Conservation (phyloP, 2,113 vertebrate genomes). For the Micromys minutus region DNA sequence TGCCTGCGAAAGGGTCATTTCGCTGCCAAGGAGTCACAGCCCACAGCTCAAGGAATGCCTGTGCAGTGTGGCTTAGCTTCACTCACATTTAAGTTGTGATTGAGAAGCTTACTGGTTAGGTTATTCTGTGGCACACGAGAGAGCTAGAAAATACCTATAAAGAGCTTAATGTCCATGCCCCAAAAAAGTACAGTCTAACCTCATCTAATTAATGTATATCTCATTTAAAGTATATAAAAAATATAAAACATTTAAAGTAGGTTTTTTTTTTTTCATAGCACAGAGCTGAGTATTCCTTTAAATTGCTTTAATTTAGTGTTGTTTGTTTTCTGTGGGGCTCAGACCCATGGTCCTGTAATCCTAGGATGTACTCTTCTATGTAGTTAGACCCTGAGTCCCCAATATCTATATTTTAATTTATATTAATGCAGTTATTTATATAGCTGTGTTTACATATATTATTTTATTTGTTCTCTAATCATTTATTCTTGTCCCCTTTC, state of each 20-base stretch:
- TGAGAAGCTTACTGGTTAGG: conserved; percentile 14
- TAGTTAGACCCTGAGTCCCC: neutral
- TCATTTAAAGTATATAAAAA: conserved; percentile 55
- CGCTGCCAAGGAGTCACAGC: neutral
- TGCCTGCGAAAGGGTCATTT: neutral
- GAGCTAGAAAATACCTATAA: neutral
- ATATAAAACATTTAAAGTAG: conserved; percentile 48
- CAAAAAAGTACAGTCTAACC: neutral
- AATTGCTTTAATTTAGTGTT: neutral
- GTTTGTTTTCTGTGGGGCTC: neutral
- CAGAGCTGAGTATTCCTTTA: neutral
- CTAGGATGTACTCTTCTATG: neutral
- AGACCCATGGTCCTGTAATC: neutral
- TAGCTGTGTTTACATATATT: conserved; percentile 10
- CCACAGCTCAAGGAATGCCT: neutral
- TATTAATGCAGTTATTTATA: neutral
- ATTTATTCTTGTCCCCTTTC: neutral
- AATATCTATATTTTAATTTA: neutral
- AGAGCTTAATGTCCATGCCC: neutral
- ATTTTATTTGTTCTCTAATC: conserved; percentile 11
- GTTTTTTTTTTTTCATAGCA: conserved; percentile 31
- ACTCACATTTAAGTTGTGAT: conserved; percentile 3
- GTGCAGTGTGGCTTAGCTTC: neutral
- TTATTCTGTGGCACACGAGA: neutral
- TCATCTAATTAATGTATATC: neutral